Conservation (phyloP, 1,140 invertebrate species). For the Berghia stephanieae region DNA sequence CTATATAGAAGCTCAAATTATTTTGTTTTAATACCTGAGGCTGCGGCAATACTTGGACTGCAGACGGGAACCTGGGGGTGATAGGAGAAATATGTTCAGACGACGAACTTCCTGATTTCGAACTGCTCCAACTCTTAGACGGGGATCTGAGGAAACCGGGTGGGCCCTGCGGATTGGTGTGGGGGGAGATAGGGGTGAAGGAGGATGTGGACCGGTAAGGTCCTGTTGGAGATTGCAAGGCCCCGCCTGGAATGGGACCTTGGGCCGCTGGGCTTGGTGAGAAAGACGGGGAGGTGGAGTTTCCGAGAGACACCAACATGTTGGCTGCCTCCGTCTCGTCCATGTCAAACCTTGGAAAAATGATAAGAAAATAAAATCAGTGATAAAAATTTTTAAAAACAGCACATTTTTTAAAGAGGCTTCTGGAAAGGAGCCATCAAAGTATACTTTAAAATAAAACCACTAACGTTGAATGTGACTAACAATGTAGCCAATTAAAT, state of each 20-base stretch:
- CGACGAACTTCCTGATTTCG: conserved; percentile 60
- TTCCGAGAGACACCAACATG: conserved; percentile 92
- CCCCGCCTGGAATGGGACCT: conserved; percentile 38
- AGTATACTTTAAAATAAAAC: no score
- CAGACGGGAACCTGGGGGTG: conserved; percentile 51
- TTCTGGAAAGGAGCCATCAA: no score
- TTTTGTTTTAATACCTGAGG: conserved; percentile 23
- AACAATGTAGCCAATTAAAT: no score
- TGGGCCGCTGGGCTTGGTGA: conserved; percentile 72
- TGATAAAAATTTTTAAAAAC: no score
- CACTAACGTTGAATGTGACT: no score
- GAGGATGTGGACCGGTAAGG: conserved; percentile 44
- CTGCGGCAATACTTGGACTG: conserved; percentile 36
- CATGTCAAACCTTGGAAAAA: conserved; percentile 72
- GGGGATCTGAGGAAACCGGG: conserved; percentile 54
- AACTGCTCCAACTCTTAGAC: conserved; percentile 56
- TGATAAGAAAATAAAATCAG: background rate
- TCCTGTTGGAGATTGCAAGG: conserved; percentile 43
- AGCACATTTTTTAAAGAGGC: no score
- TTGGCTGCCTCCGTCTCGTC: conserved; percentile 97
- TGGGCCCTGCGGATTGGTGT: conserved; percentile 51
- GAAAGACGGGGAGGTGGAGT: conserved; percentile 72
- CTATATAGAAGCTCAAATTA: no score
- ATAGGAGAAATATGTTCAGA: conserved; percentile 61
- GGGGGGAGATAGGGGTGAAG: conserved; percentile 65